These are phyloP conservation scores for Uria aalge DNA, from an alignment of 2,113 vertebrate species.

Conservation along the genomic window DNA sequence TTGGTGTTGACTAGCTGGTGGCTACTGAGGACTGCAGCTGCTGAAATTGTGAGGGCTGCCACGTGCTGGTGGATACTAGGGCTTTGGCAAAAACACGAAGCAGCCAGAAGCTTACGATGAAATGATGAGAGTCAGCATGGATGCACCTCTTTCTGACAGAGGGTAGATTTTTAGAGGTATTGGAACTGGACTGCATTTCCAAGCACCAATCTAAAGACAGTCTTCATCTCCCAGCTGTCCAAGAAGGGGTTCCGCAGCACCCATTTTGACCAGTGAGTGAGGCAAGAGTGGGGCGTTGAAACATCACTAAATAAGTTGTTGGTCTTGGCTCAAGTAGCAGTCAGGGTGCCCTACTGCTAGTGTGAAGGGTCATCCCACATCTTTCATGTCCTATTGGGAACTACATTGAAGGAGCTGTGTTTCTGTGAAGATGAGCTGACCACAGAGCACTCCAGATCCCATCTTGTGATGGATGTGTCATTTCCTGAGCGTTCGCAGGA, in stretches of 20 bases:
- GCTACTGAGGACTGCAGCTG: not conserved
- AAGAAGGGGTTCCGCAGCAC: not conserved
- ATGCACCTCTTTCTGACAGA: not conserved
- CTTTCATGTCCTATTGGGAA: not conserved
- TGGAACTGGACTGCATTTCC: not conserved
- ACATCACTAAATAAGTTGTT: not conserved
- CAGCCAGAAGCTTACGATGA: not conserved
- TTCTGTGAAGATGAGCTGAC: not conserved
- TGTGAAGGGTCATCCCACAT: not conserved
- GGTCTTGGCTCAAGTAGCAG: not conserved
- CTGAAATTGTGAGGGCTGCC: not conserved
- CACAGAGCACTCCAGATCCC: not conserved
- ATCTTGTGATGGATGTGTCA: not conserved
- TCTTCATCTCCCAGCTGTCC: not conserved
- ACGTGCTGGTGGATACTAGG: fast-evolving
- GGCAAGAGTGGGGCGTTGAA: not conserved
- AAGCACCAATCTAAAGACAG: not conserved
- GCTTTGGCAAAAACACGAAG: not conserved
- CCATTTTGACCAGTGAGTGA: not conserved
- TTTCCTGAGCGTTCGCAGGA: not conserved
- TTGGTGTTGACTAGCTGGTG: not conserved
- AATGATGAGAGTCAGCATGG: not conserved
- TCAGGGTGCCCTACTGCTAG: not conserved
- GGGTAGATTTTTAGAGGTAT: not conserved
- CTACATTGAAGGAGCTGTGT: not conserved